Percentiles rank a stretch among this genome's conserved stretches.
Conservation (phyloP, 2,797 vertebrate species). For the Spinus olivaceus region DNA sequence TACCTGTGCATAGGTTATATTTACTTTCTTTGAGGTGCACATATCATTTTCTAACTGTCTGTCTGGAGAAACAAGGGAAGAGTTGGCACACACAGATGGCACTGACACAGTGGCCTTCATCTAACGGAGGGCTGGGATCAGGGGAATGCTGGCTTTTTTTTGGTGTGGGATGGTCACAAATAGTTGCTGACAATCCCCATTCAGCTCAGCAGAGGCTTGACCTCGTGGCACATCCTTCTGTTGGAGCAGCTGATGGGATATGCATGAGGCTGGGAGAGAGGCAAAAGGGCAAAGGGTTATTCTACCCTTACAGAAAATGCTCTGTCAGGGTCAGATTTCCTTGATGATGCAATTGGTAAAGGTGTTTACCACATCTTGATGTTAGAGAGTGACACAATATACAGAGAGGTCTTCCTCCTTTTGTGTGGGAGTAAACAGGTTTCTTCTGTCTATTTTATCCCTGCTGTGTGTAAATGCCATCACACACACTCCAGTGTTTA, state of each 20-base stretch:
- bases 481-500: neutral
- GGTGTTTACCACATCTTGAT: neutral
- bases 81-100: neutral
- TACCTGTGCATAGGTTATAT: neutral
- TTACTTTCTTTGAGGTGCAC: neutral
- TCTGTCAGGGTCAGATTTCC: neutral
- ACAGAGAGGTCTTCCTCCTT: neutral
- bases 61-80: neutral
- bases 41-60: neutral
- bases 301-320: neutral
- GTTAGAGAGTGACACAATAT: neutral
- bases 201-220: neutral
- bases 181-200: neutral
- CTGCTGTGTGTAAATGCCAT: neutral
- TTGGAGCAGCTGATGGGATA: neutral
- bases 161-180: neutral
- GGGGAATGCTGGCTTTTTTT: neutral
- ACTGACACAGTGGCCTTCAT: neutral
- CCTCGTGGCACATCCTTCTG: neutral
- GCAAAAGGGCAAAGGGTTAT: neutral
- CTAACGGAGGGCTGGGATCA: neutral
- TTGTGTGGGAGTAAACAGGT: neutral
- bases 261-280: neutral
- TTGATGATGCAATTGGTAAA: neutral
- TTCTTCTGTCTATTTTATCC: neutral